phyloP scores from a whole-genome alignment of 2,797 vertebrate genomes.

The Sternotherus odoratus region DNA sequence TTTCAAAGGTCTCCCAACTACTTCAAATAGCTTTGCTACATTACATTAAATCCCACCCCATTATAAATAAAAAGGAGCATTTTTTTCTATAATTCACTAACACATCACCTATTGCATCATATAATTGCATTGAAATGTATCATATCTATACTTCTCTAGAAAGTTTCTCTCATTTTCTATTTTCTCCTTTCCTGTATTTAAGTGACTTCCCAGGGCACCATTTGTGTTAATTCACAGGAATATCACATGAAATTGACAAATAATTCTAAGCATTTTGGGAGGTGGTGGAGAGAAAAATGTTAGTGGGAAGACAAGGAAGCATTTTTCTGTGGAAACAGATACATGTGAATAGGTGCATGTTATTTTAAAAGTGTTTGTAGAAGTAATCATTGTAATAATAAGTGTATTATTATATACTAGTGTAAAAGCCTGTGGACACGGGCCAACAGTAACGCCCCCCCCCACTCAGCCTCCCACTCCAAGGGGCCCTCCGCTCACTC shows the following conservation, averaged over 20 bases:
- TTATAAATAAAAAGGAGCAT: constrained; percentile 25
- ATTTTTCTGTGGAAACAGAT: background rate
- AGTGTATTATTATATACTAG: background rate
- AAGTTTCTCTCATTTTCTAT: background rate
- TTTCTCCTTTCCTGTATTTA: background rate
- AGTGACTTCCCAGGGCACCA: background rate
- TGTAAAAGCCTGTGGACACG: too few species aligned
- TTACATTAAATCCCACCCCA: constrained; percentile 33
- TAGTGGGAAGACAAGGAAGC: background rate
- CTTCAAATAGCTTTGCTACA: background rate
- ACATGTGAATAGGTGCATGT: background rate
- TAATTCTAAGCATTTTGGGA: background rate
- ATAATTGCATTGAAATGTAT: background rate
- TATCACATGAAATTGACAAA: background rate
- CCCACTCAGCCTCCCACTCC: too few species aligned
- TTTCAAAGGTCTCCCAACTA: constrained; percentile 27
- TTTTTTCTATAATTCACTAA: background rate
- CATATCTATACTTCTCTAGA: background rate
- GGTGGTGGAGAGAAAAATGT: background rate
- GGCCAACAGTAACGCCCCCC: too few species aligned
- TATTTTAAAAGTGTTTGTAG: background rate
- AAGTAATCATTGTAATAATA: background rate
- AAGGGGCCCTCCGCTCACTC: too few species aligned
- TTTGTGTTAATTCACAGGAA: constrained; percentile 2
- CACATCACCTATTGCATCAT: background rate